phyloP scores from a whole-genome alignment of 2,113 vertebrate species.

The Bufo gargarizans region DNA sequence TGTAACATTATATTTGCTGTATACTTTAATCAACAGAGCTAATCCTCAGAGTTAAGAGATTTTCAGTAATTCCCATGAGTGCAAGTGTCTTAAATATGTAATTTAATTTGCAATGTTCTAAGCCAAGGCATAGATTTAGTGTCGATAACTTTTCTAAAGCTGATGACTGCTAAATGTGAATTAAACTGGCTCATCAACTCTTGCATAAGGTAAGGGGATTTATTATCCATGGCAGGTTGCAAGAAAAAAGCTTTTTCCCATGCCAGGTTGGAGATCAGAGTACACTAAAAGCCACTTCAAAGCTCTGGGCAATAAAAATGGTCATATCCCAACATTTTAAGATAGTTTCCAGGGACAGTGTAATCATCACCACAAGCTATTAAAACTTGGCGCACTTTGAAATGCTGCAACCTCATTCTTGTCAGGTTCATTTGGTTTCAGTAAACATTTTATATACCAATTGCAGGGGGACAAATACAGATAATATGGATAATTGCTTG shows the following conservation, averaged over 20 bases:
- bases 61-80: conserved; percentile 45
- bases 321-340: background rate
- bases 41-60: conserved; percentile 35
- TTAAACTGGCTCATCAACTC: conserved; percentile 41
- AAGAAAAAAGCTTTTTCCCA: conserved; percentile 37
- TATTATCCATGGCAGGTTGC: conserved; percentile 21
- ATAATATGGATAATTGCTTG: too few relatives aligned
- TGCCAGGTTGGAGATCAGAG: conserved; percentile 33
- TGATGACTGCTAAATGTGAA: conserved; percentile 13
- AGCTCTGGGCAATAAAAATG: background rate
- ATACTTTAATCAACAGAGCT: conserved; percentile 16
- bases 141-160: conserved; percentile 29
- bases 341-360: background rate
- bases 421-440: background rate
- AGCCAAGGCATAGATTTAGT: conserved; percentile 47
- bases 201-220: conserved; percentile 30
- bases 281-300: conserved; percentile 3
- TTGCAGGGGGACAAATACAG: too few relatives aligned
- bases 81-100: conserved; percentile 36
- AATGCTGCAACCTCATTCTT: background rate
- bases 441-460: background rate
- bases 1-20: conserved; percentile 7
- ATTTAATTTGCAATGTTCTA: conserved; percentile 48
- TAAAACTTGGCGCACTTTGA: background rate
- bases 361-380: background rate